Percentiles rank a stretch among this genome's conserved stretches.
Conservation (phyloP, 2,888 invertebrate species). For the Acanthacorydalis orientalis region DNA sequence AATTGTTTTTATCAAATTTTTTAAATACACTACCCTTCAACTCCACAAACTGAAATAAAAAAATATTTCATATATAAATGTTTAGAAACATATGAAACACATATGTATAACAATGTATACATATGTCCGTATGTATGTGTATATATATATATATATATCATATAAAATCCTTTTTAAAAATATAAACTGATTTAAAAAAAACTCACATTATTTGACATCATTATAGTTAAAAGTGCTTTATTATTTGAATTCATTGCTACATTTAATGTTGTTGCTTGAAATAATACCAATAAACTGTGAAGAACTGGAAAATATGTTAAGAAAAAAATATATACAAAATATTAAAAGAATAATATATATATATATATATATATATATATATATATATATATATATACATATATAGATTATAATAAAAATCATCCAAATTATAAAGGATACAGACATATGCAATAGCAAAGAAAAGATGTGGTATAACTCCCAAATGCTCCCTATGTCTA, state of each 20-base stretch:
- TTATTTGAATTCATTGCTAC: slow-evolving; percentile 99
- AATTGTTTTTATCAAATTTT: slow-evolving; percentile 93
- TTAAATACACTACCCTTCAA: slow-evolving; percentile 97
- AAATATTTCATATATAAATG: not conserved
- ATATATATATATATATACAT: not conserved
- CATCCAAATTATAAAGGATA: slow-evolving; percentile 48
- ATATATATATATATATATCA: slow-evolving; percentile 2
- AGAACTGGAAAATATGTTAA: slow-evolving; percentile 34
- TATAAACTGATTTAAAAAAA: slow-evolving; percentile 8
- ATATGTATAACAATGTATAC: not conserved
- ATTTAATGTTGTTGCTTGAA: slow-evolving; percentile 95
- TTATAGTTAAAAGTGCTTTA: slow-evolving; percentile 91
- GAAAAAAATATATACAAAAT: slow-evolving; percentile 10
- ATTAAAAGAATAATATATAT: not conserved
- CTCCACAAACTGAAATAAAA: slow-evolving; percentile 78
- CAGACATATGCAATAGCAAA: slow-evolving; percentile 87
- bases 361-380: too few species aligned
- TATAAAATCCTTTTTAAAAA: not conserved
- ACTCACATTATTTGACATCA: slow-evolving; percentile 99
- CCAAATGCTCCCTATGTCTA: slow-evolving; percentile 65
- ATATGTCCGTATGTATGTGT: not conserved
- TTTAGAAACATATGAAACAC: not conserved
- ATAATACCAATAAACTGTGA: slow-evolving; percentile 76
- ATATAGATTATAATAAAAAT: not conserved
- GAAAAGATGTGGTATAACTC: slow-evolving; percentile 76